A percentile compares a stretch with the other conserved stretches of the same genome.
phyloP scores from a whole-genome alignment of 2,888 invertebrate genomes.

The Atethmia centrago region DNA sequence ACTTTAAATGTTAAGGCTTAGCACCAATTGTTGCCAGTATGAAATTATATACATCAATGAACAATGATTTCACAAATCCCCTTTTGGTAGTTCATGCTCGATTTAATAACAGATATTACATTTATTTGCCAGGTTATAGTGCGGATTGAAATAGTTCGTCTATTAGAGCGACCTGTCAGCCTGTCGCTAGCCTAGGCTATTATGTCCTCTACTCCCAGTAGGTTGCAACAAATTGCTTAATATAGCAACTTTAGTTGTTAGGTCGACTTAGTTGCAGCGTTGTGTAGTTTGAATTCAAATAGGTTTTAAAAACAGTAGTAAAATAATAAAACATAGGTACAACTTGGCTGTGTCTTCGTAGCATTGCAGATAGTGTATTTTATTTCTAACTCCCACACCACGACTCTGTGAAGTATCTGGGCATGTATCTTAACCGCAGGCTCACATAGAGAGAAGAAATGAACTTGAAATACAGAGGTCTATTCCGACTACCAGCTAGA shows the following conservation, averaged over 20 bases:
- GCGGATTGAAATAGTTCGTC: conserved; percentile 38
- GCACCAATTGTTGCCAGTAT: conserved; percentile 15
- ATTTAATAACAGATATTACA: conserved; percentile 30
- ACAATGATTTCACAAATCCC: conserved; percentile 18
- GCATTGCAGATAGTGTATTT: neutral
- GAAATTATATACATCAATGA: conserved; percentile 31
- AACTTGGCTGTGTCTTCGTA: neutral
- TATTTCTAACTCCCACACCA: no score
- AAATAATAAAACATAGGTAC: neutral
- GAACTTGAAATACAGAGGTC: no score
- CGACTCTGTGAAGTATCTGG: no score
- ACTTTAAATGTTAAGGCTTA: conserved; percentile 39
- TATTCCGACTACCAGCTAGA: no score
- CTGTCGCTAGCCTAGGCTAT: conserved; percentile 34
- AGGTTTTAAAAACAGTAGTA: neutral
- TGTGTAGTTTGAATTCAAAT: neutral
- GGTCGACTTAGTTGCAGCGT: conserved; percentile 8
- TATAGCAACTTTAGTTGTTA: conserved; percentile 17
- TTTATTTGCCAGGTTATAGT: conserved; percentile 33
- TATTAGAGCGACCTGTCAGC: conserved; percentile 39
- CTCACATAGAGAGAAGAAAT: no score
- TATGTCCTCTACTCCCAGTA: conserved; percentile 33
- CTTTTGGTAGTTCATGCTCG: conserved; percentile 24
- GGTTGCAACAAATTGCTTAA: conserved; percentile 55
- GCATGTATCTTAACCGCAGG: no score